These are phyloP conservation scores for Bujurquina vittata DNA, from an alignment of 2,113 vertebrate species.

Conservation along the genomic window DNA sequence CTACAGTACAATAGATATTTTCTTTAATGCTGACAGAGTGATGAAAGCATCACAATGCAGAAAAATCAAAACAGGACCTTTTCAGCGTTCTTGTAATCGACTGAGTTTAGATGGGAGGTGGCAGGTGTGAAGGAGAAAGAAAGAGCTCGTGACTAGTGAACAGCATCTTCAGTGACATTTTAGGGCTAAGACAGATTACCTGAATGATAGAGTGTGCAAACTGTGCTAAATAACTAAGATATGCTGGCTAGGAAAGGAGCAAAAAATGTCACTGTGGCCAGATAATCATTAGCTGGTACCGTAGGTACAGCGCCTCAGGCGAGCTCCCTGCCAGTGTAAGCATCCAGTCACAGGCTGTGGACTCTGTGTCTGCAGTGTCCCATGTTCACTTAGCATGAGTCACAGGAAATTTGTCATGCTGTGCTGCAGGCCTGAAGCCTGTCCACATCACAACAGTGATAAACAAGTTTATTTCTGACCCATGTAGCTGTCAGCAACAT, in stretches of 20 bases:
- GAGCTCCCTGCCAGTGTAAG: constrained; percentile 31
- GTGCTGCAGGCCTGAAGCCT: constrained; percentile 34
- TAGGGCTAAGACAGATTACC: neutral
- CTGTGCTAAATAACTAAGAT: neutral
- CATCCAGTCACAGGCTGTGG: constrained; percentile 23
- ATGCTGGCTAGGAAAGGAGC: neutral
- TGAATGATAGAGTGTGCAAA: neutral
- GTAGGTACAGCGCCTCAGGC: constrained; percentile 18
- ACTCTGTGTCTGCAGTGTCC: constrained; percentile 22
- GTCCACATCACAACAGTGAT: constrained; percentile 17
- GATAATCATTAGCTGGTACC: constrained; percentile 19
- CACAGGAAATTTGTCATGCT: constrained; percentile 58
- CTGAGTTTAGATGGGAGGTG: neutral
- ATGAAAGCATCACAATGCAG: neutral
- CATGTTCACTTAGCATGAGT: constrained; percentile 50
- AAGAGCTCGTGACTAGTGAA: neutral
- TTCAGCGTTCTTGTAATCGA: constrained; percentile 9
- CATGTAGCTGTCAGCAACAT: constrained; percentile 12
- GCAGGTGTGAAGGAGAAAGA: neutral
- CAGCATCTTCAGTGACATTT: neutral
- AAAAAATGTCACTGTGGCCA: constrained; percentile 17
- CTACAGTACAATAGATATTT: neutral
- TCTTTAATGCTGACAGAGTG: neutral
- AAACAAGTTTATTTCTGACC: constrained; percentile 59
- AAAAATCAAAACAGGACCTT: neutral